Evolutionary conservation across 2,888 invertebrate species (phyloP), one percentile per base, ranked within the genome.

Genomic region (Cremastinae sp.): DNA sequence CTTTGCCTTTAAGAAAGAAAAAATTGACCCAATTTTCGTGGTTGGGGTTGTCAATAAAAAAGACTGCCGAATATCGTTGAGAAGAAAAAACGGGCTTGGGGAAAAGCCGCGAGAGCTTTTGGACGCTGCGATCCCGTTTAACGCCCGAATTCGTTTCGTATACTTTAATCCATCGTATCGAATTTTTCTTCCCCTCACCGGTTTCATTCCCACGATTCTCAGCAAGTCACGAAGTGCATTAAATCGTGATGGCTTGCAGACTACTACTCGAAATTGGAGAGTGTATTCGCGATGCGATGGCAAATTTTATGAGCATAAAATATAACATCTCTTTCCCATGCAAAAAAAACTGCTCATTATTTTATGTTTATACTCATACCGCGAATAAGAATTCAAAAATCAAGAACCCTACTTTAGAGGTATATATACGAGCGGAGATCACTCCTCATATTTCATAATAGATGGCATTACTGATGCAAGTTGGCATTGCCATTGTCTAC

Each of bases 91-190:
- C 28, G 5, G 28, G 28, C 5, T 28, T 28, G 28, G 28, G 28
- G 5, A 28, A 28, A 28, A 28, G 28, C 28, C 28, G 5, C 28
- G 28, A 28, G 28, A 28, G 28, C 9, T 16, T 36, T 54, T 16
- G 28, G 10, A 16, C 7, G 36, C 28, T 54, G 2, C 2, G 36
- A 54, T 16, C 10, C 3, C 34, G 14, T 38, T 36, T 34, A 9
- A 16, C 9, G 36, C 36, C 41, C 5, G 20, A 41, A n/a, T 10
- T 41, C n/a, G 7, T 20, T 5, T 9, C 16, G n/a, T 3, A 28
- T 18, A 10, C 18, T 62, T 36, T 9, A 34, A 49, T 62, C 36
- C 51, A 38, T 22, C 14, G 22, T 22, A 43, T 51, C 22, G 38
- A 64, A 41, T 53, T 56, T 12, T 64, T 16, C 34, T 38, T 49